Evolutionary conservation across 2,888 invertebrate species (phyloP), one percentile per base, ranked within the genome.

Genomic region (Beris morrisii): DNA sequence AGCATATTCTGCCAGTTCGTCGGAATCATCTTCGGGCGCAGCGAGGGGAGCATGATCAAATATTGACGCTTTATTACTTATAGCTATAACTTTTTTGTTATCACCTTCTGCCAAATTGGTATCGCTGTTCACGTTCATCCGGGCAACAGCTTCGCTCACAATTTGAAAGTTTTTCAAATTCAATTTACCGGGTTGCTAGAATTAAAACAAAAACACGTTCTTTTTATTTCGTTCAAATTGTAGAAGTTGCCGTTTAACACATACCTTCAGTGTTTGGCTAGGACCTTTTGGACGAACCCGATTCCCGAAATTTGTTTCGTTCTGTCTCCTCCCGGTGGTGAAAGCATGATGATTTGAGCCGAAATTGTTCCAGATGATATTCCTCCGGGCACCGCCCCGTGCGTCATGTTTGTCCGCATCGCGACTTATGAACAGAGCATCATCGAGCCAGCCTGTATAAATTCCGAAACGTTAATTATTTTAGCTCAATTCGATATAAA

Each of bases 91-190:
- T 70, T 78, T 79, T 75, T 78, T 77, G 56, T 78, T 78, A 71
- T 80, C 81, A 64, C 75, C 79, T 73, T 72, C 72, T 69, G 73
- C 73, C 67, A 74, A 72, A 73, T 79, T 78, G 73, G 82, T 82
- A 75, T 82, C 82, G 72, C 81, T 80, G 73, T 81, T 82, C 83
- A 88, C 85, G 83, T 89, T 86, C 88, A 86, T 82, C 82, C 87
- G 82, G 81, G 86, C 85, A 72, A 95, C 87, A 5, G 92, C 93
- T 77, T 94, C 93, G 74, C 92, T 92, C 68, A 95, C 93, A 81
- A 93, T 87, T 57, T 91, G 89, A 79, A 90, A 95, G 79, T 93
- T 93, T 80, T 92, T 92, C 84, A 93, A 84, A 78, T 95, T 93
- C 77, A 95, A 82, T 82, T 93, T 93, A 67, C 94, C 94, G 13